Evolutionary conservation across 2,797 vertebrate genomes (phyloP), one percentile per base, ranked within the genome.

Genomic region (Melanotaenia trifasciata): DNA sequence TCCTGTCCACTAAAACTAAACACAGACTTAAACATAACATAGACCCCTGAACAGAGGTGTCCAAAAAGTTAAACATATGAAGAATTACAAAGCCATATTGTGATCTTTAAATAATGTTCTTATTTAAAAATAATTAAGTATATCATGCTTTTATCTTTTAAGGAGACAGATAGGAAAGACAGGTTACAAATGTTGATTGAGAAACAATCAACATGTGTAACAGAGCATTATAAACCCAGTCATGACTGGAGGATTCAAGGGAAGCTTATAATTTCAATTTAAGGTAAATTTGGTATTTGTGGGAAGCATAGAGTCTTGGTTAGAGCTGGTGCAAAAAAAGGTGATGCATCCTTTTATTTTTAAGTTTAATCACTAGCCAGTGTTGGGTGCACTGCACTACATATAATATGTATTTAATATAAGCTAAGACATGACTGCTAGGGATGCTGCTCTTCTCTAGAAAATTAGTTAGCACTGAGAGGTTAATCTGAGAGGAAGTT

Each of bases 401-500:
- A 32, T 18, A 20, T 5, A 40, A 3, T 33, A 53, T 38, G 1
- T 30, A 20, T 10, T 45, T 20, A 47, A 3, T 18, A 5, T 26
- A 30, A 54, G 65, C 65, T 16, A 63, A 64, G 32, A 63, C 3
- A 18, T 53, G 57, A 69, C 40, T 33, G 10, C 43, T 32, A 16
- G 36, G 13, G 20, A 69, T 16, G 51, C 13, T 18, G 32, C 30
- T 35, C 18, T 4, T 53, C 24, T 56, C 38, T 22, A 14, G 1
- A 66, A n/a, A 24, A 80, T 87, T 79, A 83, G 78, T 87, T 68
- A 70, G 65, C 40, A 74, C 70, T 43, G 67, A 50, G 28, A 33
- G 30, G 75, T 84, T 84, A 72, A 87, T 76, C 69, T 60, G 28
- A 51, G 22, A 64, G 68, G 2, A 73, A 62, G 57, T 80, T 71